Conservation (phyloP, 2,888 invertebrate genomes). For the Aelia acuminata region DNA sequence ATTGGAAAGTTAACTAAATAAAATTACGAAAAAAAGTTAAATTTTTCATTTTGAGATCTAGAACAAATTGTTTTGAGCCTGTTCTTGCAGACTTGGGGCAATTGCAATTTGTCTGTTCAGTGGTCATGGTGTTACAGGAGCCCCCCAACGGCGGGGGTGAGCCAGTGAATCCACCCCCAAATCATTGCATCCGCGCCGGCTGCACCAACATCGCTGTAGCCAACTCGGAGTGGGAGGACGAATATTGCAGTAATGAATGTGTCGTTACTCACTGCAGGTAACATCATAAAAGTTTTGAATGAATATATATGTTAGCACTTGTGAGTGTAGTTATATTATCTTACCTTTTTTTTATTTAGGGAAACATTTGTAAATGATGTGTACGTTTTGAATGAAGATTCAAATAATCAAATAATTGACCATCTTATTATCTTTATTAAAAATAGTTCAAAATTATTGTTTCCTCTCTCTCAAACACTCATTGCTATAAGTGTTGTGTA, state of each 20-base stretch:
- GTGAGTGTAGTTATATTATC: no score
- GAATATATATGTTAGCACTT: no score
- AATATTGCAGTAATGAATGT: constrained; percentile 97
- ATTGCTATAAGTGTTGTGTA: no score
- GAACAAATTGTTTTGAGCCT: constrained; percentile 4
- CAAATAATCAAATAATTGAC: no score
- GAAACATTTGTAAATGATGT: no score
- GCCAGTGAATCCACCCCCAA: constrained; percentile 67
- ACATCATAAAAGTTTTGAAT: background rate
- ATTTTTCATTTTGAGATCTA: background rate
- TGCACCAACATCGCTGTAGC: constrained; percentile 92
- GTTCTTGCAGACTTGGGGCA: constrained; percentile 30
- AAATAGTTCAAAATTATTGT: no score
- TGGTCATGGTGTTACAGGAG: constrained; percentile 66
- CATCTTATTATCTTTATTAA: no score
- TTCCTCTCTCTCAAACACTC: no score
- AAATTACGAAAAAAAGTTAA: background rate
- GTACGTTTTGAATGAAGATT: no score
- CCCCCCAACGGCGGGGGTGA: constrained; percentile 65
- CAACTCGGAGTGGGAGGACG: constrained; percentile 96
- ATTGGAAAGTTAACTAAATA: background rate
- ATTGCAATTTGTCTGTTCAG: constrained; percentile 62
- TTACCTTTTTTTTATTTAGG: no score
- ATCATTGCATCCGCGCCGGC: constrained; percentile 84
- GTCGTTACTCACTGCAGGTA: constrained; percentile 95